Evolutionary conservation across 2,888 invertebrate genomes (phyloP), one percentile per base, ranked within the genome.

Genomic region (Hesperia comma): DNA sequence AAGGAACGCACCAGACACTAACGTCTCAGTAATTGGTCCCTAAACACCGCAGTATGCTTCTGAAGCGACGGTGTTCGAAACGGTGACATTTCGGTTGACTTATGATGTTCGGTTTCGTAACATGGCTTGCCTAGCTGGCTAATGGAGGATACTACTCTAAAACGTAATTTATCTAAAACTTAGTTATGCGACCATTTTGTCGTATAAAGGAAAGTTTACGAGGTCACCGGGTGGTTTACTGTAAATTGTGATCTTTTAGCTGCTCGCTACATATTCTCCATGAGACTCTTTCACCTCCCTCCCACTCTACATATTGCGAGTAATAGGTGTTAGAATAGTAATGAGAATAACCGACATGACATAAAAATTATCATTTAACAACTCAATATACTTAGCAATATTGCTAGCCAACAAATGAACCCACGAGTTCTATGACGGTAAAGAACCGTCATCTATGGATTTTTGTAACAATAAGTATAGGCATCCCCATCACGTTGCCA

Each of bases 1-100:
- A 90, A 84, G 74, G 78, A 72, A 74, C 75, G 77, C 77, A 78
- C 77, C 77, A 77, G 70, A 70, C 75, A 76, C 71, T 79, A 81
- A 83, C 79, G 78, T 77, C 74, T 75, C 75, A 76, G 84, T 88
- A 87, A 89, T 88, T 84, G 87, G 81, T 82, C 85, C 82, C 84
- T 77, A 79, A 75, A 75, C 75, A 77, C 72, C 69, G 68, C 76
- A 79, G 77, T 80, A 77, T 74, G 64, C 26, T 56, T n/a, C 58
- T 40, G 15, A 56, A 49, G 26, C 67, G 17, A 46, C 58, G 43
- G 60, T 37, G 55, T 61, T 56, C 41, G 58, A 7, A 37, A 26
- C 26, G 14, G 51, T 61, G 66, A 61, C 54, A n/a, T 55, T 55
- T 54, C 32, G 56, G 46, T 46, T 17, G 51, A 73, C 49, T 69